Conservation (phyloP, 2,888 invertebrate species). For the Megamerina dolium region DNA sequence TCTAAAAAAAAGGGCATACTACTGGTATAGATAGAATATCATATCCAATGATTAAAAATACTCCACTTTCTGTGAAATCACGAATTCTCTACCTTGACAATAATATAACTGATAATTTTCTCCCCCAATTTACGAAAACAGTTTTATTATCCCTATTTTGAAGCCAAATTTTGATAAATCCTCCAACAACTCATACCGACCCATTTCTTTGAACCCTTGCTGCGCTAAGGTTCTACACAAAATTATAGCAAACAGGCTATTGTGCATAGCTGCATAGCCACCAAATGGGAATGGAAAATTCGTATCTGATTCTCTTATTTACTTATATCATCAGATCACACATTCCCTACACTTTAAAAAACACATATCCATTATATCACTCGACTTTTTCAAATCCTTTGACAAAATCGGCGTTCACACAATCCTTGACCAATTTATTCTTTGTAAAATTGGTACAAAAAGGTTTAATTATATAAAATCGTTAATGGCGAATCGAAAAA, state of each 20-base stretch:
- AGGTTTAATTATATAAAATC: too few species aligned
- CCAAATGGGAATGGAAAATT: slow-evolving; percentile 12
- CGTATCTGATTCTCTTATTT: slow-evolving; percentile 11
- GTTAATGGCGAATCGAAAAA: too few species aligned
- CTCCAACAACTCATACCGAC: slow-evolving; percentile 13
- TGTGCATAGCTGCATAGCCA: slow-evolving; percentile 13
- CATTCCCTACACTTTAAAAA: too few species aligned
- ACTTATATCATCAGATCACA: too few species aligned
- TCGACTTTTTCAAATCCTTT: too few species aligned
- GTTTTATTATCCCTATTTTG: slow-evolving; percentile 4
- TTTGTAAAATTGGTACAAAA: too few species aligned
- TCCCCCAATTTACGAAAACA: slow-evolving; percentile 14
- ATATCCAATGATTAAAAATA: slow-evolving; percentile 16
- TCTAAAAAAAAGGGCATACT: slow-evolving; percentile 7
- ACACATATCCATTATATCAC: too few species aligned
- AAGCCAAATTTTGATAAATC: slow-evolving; percentile 16
- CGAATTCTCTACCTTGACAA: slow-evolving; percentile 3
- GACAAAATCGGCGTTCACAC: too few species aligned
- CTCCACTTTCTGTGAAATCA: slow-evolving; percentile 2
- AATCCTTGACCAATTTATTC: too few species aligned
- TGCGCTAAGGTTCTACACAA: slow-evolving; percentile 10
- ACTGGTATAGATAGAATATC: slow-evolving; percentile 11
- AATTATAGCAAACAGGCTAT: slow-evolving; percentile 13
- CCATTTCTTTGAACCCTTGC: slow-evolving; percentile 14
- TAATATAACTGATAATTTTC: slow-evolving; percentile 2